Conservation (phyloP, 2,113 vertebrate species). For the Trinectes maculatus region DNA sequence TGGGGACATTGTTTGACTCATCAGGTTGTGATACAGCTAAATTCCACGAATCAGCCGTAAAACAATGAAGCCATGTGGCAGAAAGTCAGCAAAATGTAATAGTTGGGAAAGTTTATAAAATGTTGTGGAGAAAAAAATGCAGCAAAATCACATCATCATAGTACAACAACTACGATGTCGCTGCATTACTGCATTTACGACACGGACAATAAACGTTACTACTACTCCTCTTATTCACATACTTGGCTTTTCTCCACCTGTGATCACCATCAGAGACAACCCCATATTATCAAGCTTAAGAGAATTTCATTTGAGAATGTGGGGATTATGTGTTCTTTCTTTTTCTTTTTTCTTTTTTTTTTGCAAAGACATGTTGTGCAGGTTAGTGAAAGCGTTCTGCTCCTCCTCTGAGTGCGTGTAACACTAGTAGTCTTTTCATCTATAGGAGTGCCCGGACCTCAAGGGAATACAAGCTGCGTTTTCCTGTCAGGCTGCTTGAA, state of each 20-base stretch:
- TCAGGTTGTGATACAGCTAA: constrained; percentile 15
- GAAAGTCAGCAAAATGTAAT: not conserved
- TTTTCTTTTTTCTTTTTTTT: not conserved
- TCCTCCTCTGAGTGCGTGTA: constrained; percentile 27
- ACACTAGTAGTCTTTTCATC: constrained; percentile 49
- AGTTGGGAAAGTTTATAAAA: too few species aligned
- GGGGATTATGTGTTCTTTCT: too few species aligned
- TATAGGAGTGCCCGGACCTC: constrained; percentile 40
- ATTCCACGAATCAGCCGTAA: constrained; percentile 18
- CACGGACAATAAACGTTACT: too few species aligned
- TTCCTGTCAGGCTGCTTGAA: constrained; percentile 22
- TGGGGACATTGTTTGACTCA: constrained; percentile 46
- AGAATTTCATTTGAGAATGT: too few species aligned
- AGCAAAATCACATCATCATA: not conserved
- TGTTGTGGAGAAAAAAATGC: too few species aligned
- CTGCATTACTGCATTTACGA: not conserved
- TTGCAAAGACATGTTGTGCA: not conserved
- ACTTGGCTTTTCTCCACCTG: too few species aligned
- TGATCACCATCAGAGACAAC: too few species aligned
- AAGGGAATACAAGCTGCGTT: constrained; percentile 35
- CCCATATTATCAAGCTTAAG: too few species aligned
- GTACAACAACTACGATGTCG: too few species aligned
- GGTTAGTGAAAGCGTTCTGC: constrained; percentile 31
- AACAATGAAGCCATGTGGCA: constrained; percentile 5
- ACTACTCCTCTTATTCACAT: too few species aligned